Base-by-base conservation (phyloP, 2,888 invertebrate species). In the Chironomus tentans region DNA sequence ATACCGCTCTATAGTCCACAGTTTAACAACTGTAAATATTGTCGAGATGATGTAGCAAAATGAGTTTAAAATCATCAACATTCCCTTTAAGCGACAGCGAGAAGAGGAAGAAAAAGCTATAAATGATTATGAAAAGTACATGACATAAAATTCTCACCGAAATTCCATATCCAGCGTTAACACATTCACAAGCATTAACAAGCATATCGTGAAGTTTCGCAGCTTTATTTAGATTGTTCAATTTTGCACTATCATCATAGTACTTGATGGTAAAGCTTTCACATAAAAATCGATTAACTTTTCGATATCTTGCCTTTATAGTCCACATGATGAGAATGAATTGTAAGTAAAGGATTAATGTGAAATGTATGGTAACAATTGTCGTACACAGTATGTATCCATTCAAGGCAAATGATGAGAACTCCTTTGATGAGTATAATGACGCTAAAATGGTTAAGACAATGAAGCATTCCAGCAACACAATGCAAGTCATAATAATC, bases 101-200 rank as follows among this genome's bases (percentile, higher is more conserved):
- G 38, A 38, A 7, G 10, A 38, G 10, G 7, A 38, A 10, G 38
- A 38, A 28, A 5, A 38, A 38, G 38, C 10, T 1, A 38, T 38
- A 38, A 38, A 38, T 38, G 38, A 38, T 38, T 38, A 38, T 38
- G 38, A 38, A 38, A 38, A 38, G 38, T 38, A 38, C 10, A 38
- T 38, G 15, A 1, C 3, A 18, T 56, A 56, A 13, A 2, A 15
- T n/a, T 15, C 72, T 72, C 22, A 72, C 72, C 12, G 72, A 13
- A 21, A 72, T n/a, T 15, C 72, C 72, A 62, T 62, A 72, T 7
- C 62, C 48, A 38, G 5, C 48, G 18, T 61, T 72, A 22, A 72
- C 12, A n/a, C 12, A n/a, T 56, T 71, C 56, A 6, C 22, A 13
- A 6, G 46, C 22, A 71, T 56, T 22, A 13, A 71, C 71, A 13